phyloP scores from a whole-genome alignment of 2,888 invertebrate species.

The Drepanosiphum platanoidis region DNA sequence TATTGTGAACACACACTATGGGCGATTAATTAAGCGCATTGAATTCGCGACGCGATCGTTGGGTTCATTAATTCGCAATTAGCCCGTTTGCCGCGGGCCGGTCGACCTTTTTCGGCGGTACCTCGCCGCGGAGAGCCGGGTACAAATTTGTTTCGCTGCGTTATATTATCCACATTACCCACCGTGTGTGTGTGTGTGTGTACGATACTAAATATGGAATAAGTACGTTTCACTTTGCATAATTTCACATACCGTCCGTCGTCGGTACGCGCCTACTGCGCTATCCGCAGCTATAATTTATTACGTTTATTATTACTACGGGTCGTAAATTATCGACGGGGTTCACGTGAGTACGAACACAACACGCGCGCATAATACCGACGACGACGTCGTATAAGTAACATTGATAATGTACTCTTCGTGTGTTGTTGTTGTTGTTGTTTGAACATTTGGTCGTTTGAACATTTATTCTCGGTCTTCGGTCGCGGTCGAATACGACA shows the following conservation, averaged over 20 bases:
- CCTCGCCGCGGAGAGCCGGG: not conserved
- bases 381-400: not conserved
- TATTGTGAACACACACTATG: not conserved
- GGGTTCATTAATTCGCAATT: not conserved
- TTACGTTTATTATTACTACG: slow-evolving; percentile 2
- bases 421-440: slow-evolving; percentile 31
- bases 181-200: no score
- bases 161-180: no score
- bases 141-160: slow-evolving; percentile 22
- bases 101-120: slow-evolving; percentile 10
- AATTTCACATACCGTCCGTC: not conserved
- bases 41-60: not conserved
- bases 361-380: not conserved
- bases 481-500: no score
- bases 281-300: not conserved
- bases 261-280: not conserved
- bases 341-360: not conserved
- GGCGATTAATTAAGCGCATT: not conserved
- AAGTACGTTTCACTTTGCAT: slow-evolving; percentile 30
- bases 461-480: slow-evolving; percentile 10
- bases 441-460: slow-evolving; percentile 38
- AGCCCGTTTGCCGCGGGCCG: no score
- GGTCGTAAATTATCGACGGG: slow-evolving; percentile 29
- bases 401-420: not conserved
- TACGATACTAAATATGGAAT: slow-evolving; percentile 12